Conservation (phyloP, 2,113 vertebrate genomes). For the Bufo bufo region DNA sequence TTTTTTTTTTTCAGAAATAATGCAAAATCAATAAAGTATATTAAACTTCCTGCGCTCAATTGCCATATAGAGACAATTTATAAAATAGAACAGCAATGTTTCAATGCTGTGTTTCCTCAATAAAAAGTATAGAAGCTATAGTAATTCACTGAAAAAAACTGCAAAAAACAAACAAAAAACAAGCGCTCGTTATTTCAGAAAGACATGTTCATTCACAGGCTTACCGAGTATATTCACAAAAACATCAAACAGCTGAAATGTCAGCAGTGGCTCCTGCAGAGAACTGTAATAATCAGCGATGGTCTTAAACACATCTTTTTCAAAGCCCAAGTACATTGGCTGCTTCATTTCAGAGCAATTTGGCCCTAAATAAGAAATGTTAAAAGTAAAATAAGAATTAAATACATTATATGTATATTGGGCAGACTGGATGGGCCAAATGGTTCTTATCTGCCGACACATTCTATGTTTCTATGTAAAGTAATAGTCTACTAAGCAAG, state of each 20-base stretch:
- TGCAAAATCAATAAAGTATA: too few species aligned
- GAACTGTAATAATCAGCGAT: slow-evolving; percentile 82
- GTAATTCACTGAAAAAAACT: neutral
- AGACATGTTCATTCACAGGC: slow-evolving; percentile 40
- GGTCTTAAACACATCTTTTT: slow-evolving; percentile 85
- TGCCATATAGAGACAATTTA: neutral
- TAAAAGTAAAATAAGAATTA: neutral
- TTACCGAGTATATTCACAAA: slow-evolving; percentile 85
- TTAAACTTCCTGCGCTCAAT: neutral
- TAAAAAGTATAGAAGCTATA: neutral
- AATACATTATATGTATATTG: neutral
- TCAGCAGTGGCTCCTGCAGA: slow-evolving; percentile 82
- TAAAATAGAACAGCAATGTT: neutral
- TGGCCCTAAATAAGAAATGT: slow-evolving; percentile 72
- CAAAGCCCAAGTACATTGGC: slow-evolving; percentile 81
- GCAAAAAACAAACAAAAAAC: neutral
- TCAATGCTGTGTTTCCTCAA: neutral
- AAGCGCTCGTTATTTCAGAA: neutral
- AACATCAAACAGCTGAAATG: slow-evolving; percentile 83
- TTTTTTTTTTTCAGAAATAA: too few species aligned
- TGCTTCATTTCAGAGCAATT: slow-evolving; percentile 79
- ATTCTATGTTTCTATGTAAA: neutral
- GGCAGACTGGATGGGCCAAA: too few species aligned
- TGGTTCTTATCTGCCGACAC: too few species aligned
- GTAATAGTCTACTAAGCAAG: too few species aligned